Conservation (phyloP, 2,888 invertebrate genomes). For the Brassicogethes aeneus region DNA sequence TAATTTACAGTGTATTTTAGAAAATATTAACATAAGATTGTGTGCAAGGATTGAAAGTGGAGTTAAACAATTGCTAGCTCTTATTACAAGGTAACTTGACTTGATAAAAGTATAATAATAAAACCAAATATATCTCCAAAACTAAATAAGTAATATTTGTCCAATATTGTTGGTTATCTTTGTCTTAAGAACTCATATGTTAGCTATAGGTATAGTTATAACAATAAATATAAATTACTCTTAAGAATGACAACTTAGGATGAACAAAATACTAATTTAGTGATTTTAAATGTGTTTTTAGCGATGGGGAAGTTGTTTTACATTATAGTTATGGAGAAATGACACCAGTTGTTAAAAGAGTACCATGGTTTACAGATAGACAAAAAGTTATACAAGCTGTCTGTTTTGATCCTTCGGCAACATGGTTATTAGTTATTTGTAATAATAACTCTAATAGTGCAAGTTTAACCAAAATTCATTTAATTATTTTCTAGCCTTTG, state of each 20-base stretch:
- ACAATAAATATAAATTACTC: too few relatives aligned
- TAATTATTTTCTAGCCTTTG: conserved; percentile 37
- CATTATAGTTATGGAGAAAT: conserved; percentile 39
- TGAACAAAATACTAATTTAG: conserved; percentile 1
- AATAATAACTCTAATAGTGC: conserved; percentile 29
- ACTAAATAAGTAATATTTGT: too few relatives aligned
- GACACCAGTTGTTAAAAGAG: conserved; percentile 33
- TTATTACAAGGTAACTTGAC: conserved; percentile 20
- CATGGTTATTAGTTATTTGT: conserved; percentile 61
- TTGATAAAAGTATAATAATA: too few relatives aligned
- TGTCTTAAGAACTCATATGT: too few relatives aligned
- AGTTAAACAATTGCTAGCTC: conserved; percentile 37
- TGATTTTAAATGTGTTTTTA: conserved; percentile 17
- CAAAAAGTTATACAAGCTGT: conserved; percentile 52
- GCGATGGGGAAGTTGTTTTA: conserved; percentile 36
- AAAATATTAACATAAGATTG: conserved; percentile 36
- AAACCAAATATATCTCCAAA: too few relatives aligned
- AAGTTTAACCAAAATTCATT: not conserved
- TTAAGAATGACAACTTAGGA: not conserved
- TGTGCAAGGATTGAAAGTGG: conserved; percentile 38
- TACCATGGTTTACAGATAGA: conserved; percentile 38
- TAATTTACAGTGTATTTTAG: conserved; percentile 34
- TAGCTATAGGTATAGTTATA: too few relatives aligned
- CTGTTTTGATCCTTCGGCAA: conserved; percentile 77
- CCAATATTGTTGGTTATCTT: not conserved